Evolutionary conservation across 2,797 vertebrate genomes (phyloP).

Genomic region (Hapalemur alaotrensis): DNA sequence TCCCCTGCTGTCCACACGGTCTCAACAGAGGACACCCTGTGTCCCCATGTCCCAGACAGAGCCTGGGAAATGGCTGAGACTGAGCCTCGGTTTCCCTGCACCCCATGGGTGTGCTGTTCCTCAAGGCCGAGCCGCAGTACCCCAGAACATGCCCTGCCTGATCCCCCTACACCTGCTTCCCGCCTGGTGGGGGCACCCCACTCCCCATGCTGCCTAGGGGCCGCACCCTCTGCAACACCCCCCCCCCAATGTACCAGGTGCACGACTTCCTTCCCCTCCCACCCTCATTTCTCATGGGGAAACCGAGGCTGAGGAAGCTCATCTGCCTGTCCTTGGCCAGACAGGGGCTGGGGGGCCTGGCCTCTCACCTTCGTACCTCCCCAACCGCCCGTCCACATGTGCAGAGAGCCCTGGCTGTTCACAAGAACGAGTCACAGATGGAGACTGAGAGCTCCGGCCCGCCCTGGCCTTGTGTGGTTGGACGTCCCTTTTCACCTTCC

Average conservation of each 20-base stretch:
- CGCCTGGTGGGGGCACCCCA: not conserved
- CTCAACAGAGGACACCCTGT: not conserved
- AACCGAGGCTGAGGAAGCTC: not conserved
- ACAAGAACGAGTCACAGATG: not conserved
- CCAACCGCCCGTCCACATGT: rapidly evolving
- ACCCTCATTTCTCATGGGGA: not conserved
- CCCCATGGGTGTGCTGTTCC: not conserved
- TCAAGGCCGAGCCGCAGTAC: not conserved
- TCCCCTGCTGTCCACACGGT: not conserved
- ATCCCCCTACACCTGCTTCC: not conserved
- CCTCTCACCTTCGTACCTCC: not conserved
- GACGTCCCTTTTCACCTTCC: not conserved
- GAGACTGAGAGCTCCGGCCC: not conserved
- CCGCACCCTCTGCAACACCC: not conserved
- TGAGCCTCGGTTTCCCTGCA: rapidly evolving
- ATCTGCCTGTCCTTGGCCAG: not conserved
- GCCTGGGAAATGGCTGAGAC: not conserved
- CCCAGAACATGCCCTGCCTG: not conserved
- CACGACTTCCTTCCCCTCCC: not conserved
- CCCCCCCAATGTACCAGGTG: too few species aligned
- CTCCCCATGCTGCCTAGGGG: rapidly evolving
- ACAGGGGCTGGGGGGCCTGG: not conserved
- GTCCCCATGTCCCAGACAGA: not conserved
- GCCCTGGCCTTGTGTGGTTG: not conserved
- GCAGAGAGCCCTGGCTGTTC: not conserved